A percentile compares a stretch with the other conserved stretches of the same genome.
phyloP scores from a whole-genome alignment of 1,140 invertebrate species.

The Ylistrum balloti region DNA sequence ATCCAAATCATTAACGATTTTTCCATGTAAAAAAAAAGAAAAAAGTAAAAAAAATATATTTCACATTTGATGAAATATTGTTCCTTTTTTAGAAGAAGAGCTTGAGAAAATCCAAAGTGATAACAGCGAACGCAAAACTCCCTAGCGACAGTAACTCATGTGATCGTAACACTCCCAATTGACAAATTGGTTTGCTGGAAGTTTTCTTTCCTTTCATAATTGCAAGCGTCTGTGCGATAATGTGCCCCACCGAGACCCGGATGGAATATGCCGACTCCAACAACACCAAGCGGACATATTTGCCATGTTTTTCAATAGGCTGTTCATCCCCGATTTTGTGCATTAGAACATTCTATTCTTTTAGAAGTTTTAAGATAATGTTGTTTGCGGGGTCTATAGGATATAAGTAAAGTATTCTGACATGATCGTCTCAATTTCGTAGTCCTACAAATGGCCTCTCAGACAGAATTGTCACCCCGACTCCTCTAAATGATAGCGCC shows the following conservation, averaged over 20 bases:
- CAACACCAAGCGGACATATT: not conserved
- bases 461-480: constrained; percentile 15
- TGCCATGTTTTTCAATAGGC: not conserved
- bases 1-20: not conserved
- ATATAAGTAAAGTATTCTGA: not conserved
- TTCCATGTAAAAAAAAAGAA: not conserved
- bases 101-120: not conserved
- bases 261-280: not conserved
- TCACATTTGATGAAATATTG: not conserved
- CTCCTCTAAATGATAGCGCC: not conserved
- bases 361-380: not conserved
- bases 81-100: not conserved
- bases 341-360: not conserved
- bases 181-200: not conserved
- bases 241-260: not conserved
- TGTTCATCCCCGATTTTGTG: not conserved
- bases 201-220: not conserved
- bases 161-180: not conserved
- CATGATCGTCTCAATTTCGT: not conserved
- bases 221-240: constrained; percentile 12
- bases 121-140: not conserved
- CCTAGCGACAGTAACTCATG: not conserved
- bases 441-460: not conserved
- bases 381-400: not conserved
- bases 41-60: not conserved